These are phyloP conservation scores for Xestia sexstrigata DNA, from an alignment of 2,888 invertebrate species.

Conservation along the genomic window DNA sequence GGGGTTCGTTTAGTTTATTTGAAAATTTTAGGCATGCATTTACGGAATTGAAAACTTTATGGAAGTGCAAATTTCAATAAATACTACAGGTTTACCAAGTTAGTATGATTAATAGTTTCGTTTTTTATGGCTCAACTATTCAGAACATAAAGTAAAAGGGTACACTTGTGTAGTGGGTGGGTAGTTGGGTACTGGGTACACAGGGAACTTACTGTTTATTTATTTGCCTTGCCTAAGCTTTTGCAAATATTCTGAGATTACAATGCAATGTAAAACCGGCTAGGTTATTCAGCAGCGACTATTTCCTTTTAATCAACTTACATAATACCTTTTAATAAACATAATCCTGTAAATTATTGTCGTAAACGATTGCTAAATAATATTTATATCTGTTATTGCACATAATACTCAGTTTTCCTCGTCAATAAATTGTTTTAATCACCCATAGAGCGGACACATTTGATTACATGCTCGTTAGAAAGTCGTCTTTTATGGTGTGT, in stretches of 20 bases:
- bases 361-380: constrained; percentile 34
- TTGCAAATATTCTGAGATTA: neutral
- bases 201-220: neutral
- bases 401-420: constrained; percentile 30
- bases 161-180: neutral
- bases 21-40: constrained; percentile 79
- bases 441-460: constrained; percentile 38
- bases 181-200: too few species aligned
- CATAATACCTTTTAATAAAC: constrained; percentile 18
- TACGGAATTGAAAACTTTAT: constrained; percentile 79
- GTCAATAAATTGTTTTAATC: constrained; percentile 49
- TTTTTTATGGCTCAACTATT: constrained; percentile 18
- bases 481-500: constrained; percentile 24
- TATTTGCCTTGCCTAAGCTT: neutral
- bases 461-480: constrained; percentile 41
- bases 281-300: neutral
- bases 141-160: neutral
- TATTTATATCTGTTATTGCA: constrained; percentile 30
- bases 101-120: constrained; percentile 18
- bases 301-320: constrained; percentile 13
- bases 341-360: constrained; percentile 35
- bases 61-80: constrained; percentile 65
- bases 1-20: constrained; percentile 69
- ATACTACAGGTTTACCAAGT: constrained; percentile 29
- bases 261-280: neutral